These are phyloP conservation scores for Helicoverpa assulta DNA, from an alignment of 2,888 invertebrate species.

Conservation along the genomic window DNA sequence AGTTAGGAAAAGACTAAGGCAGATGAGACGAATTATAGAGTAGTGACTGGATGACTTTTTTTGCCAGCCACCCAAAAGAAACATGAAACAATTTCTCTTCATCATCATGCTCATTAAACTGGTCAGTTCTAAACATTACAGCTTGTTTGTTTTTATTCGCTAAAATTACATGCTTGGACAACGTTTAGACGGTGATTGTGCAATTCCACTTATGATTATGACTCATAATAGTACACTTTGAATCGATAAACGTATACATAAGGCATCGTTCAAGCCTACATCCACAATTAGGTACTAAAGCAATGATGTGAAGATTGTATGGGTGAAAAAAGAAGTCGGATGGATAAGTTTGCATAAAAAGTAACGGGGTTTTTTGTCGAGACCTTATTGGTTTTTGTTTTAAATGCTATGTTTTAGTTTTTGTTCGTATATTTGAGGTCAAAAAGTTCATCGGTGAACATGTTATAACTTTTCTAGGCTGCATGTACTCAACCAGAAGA, in stretches of 20 bases:
- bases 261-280: conserved; percentile 70
- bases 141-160: conserved; percentile 78
- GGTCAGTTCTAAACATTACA: conserved; percentile 61
- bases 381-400: conserved; percentile 47
- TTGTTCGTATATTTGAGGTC: conserved; percentile 27
- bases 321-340: conserved; percentile 43
- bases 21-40: too few relatives aligned
- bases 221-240: conserved; percentile 78
- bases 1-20: too few relatives aligned
- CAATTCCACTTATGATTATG: conserved; percentile 76
- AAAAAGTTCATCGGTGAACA: conserved; percentile 20
- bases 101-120: conserved; percentile 60
- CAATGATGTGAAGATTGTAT: conserved; percentile 66
- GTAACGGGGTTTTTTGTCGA: conserved; percentile 48
- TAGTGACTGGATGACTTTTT: conserved; percentile 1
- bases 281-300: conserved; percentile 49
- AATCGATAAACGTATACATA: conserved; percentile 78
- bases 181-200: conserved; percentile 73
- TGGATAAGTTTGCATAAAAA: conserved; percentile 60
- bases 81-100: conserved; percentile 45
- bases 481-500: neutral
- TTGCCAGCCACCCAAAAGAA: conserved; percentile 1
- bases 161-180: conserved; percentile 79
- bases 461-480: neutral
- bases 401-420: conserved; percentile 33